Evolutionary conservation across 2,888 invertebrate genomes (phyloP).

Genomic region (Pilophorus perplexus): DNA sequence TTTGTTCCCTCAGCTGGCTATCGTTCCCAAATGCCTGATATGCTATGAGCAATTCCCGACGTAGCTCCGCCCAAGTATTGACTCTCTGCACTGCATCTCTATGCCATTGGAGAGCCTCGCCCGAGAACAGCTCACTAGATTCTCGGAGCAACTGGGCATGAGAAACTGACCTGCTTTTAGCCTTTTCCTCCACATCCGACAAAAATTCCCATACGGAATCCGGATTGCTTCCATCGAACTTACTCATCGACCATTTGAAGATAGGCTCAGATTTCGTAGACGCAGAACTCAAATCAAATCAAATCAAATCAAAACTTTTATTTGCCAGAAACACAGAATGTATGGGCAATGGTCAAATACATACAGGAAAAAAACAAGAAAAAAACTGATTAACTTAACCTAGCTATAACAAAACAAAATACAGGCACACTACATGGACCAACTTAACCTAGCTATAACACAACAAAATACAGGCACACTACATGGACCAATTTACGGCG

Average conservation of each 20-base stretch:
- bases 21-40: not conserved
- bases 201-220: not conserved
- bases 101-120: not conserved
- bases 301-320: too few relatives aligned
- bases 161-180: not conserved
- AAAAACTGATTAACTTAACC: too few relatives aligned
- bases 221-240: not conserved
- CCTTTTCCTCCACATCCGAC: not conserved
- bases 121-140: not conserved
- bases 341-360: too few relatives aligned
- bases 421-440: too few relatives aligned
- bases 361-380: too few relatives aligned
- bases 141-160: not conserved
- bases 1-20: not conserved
- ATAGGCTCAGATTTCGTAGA: conserved; percentile 1
- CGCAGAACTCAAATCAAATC: too few relatives aligned
- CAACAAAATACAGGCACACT: too few relatives aligned
- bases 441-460: too few relatives aligned
- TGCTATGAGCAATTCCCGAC: not conserved
- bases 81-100: not conserved
- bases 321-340: too few relatives aligned
- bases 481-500: too few relatives aligned
- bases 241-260: not conserved
- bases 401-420: too few relatives aligned
- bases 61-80: not conserved